Conservation (phyloP, 2,113 vertebrate species). For the Crypturellus undulatus region DNA sequence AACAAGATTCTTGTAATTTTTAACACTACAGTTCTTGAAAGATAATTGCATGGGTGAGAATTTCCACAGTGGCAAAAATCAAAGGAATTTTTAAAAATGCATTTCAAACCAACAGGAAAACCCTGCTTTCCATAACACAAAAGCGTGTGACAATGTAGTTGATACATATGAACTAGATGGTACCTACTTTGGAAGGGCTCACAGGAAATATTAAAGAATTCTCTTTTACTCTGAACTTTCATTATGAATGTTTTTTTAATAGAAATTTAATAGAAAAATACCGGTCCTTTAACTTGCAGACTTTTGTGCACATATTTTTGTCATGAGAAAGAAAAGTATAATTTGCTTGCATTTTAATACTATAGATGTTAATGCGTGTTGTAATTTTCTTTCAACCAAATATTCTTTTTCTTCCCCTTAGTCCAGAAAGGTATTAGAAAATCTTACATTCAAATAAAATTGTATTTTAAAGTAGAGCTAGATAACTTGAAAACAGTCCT, state of each 20-base stretch:
- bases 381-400: not conserved
- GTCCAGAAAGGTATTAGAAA: not conserved
- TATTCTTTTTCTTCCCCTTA: not conserved
- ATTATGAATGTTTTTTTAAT: not conserved
- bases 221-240: not conserved
- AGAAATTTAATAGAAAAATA: not conserved
- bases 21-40: not conserved
- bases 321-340: not conserved
- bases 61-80: not conserved
- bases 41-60: not conserved
- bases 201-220: not conserved
- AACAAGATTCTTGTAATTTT: not conserved
- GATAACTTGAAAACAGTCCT: not conserved
- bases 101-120: not conserved
- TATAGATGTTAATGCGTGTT: not conserved
- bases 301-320: not conserved
- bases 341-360: not conserved
- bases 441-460: not conserved
- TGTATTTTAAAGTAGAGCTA: not conserved
- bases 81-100: not conserved
- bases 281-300: not conserved
- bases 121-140: not conserved
- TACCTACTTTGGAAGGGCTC: not conserved
- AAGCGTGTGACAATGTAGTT: not conserved
- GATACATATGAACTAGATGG: not conserved